phyloP scores from a whole-genome alignment of 2,113 vertebrate species.

The Apaloderma vittatum region DNA sequence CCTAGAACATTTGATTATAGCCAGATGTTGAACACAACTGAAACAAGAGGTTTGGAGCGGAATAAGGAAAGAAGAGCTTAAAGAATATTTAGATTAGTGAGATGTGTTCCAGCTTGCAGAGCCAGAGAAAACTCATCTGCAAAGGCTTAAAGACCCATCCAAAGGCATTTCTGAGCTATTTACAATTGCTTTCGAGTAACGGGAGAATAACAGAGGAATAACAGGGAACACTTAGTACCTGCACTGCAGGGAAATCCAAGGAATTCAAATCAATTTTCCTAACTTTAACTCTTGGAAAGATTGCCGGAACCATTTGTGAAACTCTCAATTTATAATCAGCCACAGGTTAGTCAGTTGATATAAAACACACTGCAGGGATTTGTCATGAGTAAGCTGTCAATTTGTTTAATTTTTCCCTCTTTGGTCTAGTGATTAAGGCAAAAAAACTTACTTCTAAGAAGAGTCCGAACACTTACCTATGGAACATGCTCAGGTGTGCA shows the following conservation, averaged over 20 bases:
- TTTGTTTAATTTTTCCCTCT: not conserved
- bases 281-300: not conserved
- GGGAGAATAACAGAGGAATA: not conserved
- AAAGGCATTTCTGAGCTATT: not conserved
- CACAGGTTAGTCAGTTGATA: not conserved
- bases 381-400: not conserved
- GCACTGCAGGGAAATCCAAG: not conserved
- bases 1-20: not conserved
- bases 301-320: not conserved
- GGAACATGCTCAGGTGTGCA: not conserved
- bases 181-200: not conserved
- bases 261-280: not conserved
- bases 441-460: not conserved
- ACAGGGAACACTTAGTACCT: not conserved
- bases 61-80: conserved; percentile 31
- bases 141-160: not conserved
- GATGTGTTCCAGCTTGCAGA: conserved; percentile 3
- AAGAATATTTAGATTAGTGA: conserved; percentile 20
- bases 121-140: not conserved
- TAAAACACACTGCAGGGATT: not conserved
- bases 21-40: not conserved
- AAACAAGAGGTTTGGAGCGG: not conserved
- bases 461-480: not conserved
- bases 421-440: not conserved
- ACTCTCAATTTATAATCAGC: not conserved